Evolutionary conservation across 2,113 vertebrate species (phyloP).

Genomic region (Ranitomeya variabilis): DNA sequence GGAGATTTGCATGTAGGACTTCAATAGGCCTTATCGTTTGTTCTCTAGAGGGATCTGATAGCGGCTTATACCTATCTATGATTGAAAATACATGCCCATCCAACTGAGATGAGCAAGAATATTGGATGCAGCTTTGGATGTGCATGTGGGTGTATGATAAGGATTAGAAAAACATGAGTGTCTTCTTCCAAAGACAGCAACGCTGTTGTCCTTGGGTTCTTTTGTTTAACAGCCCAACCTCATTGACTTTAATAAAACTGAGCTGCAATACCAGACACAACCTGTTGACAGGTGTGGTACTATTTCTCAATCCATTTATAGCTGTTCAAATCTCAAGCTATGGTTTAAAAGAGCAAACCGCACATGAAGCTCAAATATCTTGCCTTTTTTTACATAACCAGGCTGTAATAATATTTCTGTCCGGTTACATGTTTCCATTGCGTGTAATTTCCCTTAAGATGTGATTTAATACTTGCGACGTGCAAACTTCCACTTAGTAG

Average conservation of each 20-base stretch:
- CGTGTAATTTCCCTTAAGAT: slow-evolving; percentile 14
- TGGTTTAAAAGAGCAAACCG: background rate
- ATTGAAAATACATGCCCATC: no score
- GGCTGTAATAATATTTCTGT: slow-evolving; percentile 2
- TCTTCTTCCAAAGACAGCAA: no score
- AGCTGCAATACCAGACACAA: background rate
- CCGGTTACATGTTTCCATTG: slow-evolving; percentile 17
- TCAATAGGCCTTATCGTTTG: no score
- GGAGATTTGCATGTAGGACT: no score
- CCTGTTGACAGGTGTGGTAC: no score
- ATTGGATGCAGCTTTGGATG: background rate
- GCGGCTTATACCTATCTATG: no score
- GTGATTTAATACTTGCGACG: slow-evolving; percentile 9
- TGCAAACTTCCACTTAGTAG: slow-evolving; percentile 9
- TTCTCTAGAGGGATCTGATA: no score
- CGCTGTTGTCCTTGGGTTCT: no score
- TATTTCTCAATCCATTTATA: no score
- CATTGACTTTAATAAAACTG: background rate
- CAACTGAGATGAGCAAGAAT: background rate
- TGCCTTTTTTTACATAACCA: background rate
- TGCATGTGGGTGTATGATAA: background rate
- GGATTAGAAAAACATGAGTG: no score
- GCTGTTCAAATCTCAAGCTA: background rate
- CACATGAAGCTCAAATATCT: background rate
- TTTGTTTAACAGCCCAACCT: no score